These are phyloP conservation scores for Rapana venosa DNA, from an alignment of 2,888 invertebrate genomes.

Conservation along the genomic window DNA sequence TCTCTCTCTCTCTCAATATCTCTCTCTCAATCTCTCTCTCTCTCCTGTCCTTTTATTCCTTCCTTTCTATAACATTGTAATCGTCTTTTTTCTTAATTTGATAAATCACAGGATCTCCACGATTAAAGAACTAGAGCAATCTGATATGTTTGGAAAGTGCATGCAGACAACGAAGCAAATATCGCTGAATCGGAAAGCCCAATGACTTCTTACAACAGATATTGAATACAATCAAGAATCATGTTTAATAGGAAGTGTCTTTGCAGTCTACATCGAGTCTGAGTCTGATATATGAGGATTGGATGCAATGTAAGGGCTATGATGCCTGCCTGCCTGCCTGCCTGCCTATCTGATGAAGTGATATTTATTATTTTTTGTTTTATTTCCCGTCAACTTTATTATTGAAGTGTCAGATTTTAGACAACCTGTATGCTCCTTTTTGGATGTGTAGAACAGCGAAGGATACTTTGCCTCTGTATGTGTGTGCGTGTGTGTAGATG, in stretches of 20 bases:
- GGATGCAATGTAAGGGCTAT: not conserved
- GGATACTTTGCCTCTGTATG: not conserved
- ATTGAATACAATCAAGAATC: no score
- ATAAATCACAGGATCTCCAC: no score
- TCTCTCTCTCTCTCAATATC: not conserved
- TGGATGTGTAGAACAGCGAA: no score
- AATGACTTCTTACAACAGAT: no score
- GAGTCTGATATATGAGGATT: not conserved
- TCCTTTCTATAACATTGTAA: not conserved
- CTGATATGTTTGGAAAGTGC: no score
- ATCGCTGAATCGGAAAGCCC: no score
- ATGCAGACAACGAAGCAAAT: no score
- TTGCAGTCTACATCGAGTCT: not conserved
- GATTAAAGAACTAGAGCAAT: no score
- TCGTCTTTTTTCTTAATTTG: not conserved
- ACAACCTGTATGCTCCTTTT: not conserved
- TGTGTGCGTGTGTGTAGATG: no score
- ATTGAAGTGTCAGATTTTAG: not conserved
- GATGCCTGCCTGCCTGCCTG: not conserved
- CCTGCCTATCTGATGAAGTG: not conserved
- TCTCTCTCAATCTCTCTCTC: not conserved
- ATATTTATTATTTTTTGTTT: not conserved
- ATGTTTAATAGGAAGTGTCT: not conserved
- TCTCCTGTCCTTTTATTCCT: not conserved
- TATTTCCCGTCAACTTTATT: not conserved